Evolutionary conservation across 1,140 invertebrate genomes (phyloP).

Genomic region (Alviniconcha marisindica): DNA sequence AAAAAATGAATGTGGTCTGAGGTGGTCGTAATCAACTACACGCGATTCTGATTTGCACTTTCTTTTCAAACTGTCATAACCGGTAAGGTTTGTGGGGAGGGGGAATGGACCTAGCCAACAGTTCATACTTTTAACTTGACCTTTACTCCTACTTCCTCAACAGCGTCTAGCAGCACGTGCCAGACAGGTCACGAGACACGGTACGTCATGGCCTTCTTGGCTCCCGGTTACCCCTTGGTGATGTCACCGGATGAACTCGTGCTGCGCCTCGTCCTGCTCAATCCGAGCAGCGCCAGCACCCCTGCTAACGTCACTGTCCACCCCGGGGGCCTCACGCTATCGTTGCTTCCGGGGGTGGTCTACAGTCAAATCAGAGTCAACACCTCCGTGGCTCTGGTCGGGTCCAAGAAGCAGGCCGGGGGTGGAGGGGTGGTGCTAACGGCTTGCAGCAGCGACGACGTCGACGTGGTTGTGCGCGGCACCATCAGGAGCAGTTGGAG

Average conservation of each 20-base stretch:
- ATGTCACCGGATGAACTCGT: neutral
- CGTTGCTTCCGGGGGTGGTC: neutral
- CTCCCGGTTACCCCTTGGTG: neutral
- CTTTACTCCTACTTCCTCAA: no score
- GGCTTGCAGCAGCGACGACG: neutral
- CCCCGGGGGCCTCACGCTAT: neutral
- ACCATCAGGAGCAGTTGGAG: neutral
- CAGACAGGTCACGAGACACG: neutral
- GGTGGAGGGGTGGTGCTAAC: neutral
- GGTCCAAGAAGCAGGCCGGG: neutral
- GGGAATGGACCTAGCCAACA: no score
- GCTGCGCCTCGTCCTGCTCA: neutral
- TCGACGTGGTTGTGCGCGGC: neutral
- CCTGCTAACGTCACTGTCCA: neutral
- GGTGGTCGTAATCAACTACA: no score
- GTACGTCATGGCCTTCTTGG: conserved; percentile 5
- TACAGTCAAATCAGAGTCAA: neutral
- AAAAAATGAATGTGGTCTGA: no score
- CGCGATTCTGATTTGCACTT: no score
- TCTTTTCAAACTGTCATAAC: no score
- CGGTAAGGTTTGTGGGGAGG: no score
- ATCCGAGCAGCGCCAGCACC: neutral
- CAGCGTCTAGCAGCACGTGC: neutral
- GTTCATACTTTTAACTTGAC: no score
- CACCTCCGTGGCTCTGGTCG: neutral